phyloP scores from a whole-genome alignment of 2,888 invertebrate species.

The Autographa gamma region DNA sequence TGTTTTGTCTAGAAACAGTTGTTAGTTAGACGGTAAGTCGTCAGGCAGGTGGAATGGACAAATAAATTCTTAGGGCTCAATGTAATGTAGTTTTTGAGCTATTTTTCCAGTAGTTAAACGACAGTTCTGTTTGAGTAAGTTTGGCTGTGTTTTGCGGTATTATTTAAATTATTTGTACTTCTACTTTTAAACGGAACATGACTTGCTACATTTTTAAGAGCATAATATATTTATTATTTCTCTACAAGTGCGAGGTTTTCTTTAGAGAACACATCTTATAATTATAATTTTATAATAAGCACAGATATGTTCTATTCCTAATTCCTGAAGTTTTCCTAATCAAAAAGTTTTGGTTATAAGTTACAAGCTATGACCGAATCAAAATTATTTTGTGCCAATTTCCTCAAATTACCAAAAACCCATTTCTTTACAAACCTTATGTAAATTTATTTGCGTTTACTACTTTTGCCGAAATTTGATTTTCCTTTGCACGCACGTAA shows the following conservation, averaged over 20 bases:
- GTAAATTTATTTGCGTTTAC: slow-evolving; percentile 52
- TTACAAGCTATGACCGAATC: slow-evolving; percentile 12
- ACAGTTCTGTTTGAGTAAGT: neutral
- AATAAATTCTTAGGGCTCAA: slow-evolving; percentile 30
- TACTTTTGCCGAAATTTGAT: slow-evolving; percentile 51
- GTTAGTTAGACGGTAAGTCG: slow-evolving; percentile 40
- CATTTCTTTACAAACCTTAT: slow-evolving; percentile 35
- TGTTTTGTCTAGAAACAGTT: slow-evolving; percentile 40
- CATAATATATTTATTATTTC: too few relatives aligned
- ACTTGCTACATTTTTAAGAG: too few relatives aligned
- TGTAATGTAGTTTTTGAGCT: neutral
- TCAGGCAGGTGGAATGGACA: slow-evolving; percentile 27
- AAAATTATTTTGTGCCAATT: slow-evolving; percentile 35
- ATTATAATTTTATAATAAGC: neutral
- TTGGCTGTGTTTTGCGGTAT: neutral
- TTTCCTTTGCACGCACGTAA: slow-evolving; percentile 59
- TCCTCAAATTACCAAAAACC: slow-evolving; percentile 40
- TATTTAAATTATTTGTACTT: neutral
- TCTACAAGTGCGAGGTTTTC: too few relatives aligned
- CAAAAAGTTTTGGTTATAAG: slow-evolving; percentile 14
- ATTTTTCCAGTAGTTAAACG: neutral
- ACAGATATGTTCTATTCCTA: neutral
- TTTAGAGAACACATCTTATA: too few relatives aligned
- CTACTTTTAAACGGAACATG: too few relatives aligned
- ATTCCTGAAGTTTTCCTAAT: neutral